These are phyloP conservation scores for Argyra leucocephala DNA, from an alignment of 2,888 invertebrate genomes.

Conservation along the genomic window DNA sequence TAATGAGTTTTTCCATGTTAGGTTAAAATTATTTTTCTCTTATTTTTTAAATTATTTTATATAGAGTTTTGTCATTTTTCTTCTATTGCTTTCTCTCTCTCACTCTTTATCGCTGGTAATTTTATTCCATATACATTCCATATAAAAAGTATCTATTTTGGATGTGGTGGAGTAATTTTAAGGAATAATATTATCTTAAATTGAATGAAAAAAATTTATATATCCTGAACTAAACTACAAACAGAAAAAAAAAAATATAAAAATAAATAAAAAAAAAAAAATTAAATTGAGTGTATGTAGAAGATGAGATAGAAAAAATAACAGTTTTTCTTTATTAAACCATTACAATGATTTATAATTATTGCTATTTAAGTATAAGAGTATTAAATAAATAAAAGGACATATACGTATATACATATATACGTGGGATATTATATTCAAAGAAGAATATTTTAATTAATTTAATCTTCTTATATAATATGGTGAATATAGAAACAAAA, in stretches of 20 bases:
- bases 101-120: neutral
- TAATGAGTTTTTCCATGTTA: neutral
- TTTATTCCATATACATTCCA: neutral
- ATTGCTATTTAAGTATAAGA: neutral
- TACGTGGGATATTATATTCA: neutral
- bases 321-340: neutral
- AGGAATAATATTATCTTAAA: too few species aligned
- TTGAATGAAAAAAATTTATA: too few species aligned
- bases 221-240: too few species aligned
- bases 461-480: too few species aligned
- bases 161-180: too few species aligned
- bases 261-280: too few species aligned
- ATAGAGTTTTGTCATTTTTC: too few species aligned
- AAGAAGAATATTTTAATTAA: neutral
- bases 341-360: slow-evolving; percentile 6
- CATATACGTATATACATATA: neutral
- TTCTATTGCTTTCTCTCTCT: neutral
- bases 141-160: too few species aligned
- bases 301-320: neutral
- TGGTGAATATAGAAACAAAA: too few species aligned
- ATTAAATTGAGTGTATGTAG: neutral
- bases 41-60: too few species aligned
- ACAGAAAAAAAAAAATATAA: too few species aligned
- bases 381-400: neutral
- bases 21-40: too few species aligned